Percentiles rank a stretch among this genome's conserved stretches.
These are phyloP conservation scores for Setophaga coronata DNA, from an alignment of 2,113 vertebrate species.

Conservation along the genomic window DNA sequence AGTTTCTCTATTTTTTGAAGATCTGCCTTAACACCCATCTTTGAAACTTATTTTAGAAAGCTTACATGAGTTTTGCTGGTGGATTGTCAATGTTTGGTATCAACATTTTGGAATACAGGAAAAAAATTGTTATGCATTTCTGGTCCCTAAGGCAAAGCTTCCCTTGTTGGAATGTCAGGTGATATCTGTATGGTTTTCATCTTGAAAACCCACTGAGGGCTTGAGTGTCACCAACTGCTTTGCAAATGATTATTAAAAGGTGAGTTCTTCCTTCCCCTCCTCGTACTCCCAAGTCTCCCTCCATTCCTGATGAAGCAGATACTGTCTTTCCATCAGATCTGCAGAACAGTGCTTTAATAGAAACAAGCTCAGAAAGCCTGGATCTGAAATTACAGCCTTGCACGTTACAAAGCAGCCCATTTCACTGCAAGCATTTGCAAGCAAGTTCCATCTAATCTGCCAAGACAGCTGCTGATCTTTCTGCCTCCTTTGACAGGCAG, in stretches of 20 bases:
- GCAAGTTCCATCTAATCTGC: slow-evolving; percentile 26
- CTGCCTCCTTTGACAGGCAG: background rate
- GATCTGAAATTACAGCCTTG: slow-evolving; percentile 19
- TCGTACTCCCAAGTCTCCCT: background rate
- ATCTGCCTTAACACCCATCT: background rate
- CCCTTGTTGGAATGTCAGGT: background rate
- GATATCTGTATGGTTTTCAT: background rate
- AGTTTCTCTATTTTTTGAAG: background rate
- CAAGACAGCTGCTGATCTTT: slow-evolving; percentile 32
- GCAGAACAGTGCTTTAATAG: background rate
- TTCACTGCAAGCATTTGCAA: background rate
- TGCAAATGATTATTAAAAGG: background rate
- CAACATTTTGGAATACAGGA: background rate
- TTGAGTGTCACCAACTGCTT: background rate
- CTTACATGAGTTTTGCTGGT: background rate
- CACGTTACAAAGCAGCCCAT: background rate
- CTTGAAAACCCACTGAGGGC: background rate
- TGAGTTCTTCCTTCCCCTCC: background rate
- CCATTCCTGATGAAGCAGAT: background rate
- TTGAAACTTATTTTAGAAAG: background rate
- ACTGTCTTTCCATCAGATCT: background rate
- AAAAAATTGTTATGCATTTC: background rate
- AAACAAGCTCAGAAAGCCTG: background rate
- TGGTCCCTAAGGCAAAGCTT: background rate
- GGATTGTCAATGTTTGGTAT: fast-evolving